Evolutionary conservation across 2,797 vertebrate species (phyloP).

Genomic region (Gila robusta): DNA sequence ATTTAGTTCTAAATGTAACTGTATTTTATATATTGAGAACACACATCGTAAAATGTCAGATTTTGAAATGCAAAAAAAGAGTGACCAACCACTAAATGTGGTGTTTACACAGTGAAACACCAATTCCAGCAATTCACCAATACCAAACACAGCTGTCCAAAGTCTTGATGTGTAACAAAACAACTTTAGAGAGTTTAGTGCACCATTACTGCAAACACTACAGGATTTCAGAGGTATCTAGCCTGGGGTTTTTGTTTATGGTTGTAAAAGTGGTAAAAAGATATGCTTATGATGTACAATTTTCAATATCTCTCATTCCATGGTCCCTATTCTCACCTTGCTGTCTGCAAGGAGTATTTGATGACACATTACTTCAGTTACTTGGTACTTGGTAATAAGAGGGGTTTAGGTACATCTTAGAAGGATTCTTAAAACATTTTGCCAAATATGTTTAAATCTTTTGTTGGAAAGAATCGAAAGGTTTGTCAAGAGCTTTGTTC

Average conservation of each 20-base stretch:
- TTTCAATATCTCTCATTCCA: background rate
- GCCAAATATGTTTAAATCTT: background rate
- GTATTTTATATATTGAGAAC: slow-evolving; percentile 81
- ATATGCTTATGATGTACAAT: background rate
- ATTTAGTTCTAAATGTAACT: slow-evolving; percentile 79
- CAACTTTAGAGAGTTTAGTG: slow-evolving; percentile 20
- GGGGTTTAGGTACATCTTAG: slow-evolving; percentile 4
- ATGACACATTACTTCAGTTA: background rate
- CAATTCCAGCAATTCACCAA: slow-evolving; percentile 56
- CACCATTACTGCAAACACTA: slow-evolving; percentile 20
- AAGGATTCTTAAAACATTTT: background rate
- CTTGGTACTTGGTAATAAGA: background rate
- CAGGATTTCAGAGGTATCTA: slow-evolving; percentile 32
- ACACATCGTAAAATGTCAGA: slow-evolving; percentile 76
- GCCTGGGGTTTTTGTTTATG: slow-evolving; percentile 1
- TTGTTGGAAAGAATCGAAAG: background rate
- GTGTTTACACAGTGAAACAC: slow-evolving; percentile 77
- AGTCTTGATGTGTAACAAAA: background rate
- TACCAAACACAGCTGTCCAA: slow-evolving; percentile 30
- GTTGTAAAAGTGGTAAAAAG: background rate
- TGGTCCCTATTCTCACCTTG: background rate
- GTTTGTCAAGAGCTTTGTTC: background rate
- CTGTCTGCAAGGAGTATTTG: background rate
- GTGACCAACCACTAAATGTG: slow-evolving; percentile 58
- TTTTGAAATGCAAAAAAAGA: slow-evolving; percentile 66